Evolutionary conservation across 2,797 vertebrate species (phyloP).

Genomic region (Tamandua tetradactyla): DNA sequence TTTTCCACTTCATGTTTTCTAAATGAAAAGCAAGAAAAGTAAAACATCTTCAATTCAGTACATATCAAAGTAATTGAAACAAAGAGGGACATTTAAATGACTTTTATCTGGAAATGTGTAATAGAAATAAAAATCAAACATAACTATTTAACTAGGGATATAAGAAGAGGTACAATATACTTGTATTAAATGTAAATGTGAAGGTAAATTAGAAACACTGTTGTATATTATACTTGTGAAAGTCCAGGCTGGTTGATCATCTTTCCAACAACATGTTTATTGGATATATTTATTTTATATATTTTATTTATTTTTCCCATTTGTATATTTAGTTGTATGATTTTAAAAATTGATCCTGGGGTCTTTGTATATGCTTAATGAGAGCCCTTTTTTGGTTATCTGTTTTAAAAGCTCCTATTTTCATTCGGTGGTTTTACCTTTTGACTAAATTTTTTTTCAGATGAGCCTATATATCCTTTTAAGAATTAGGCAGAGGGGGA

Average conservation of each 20-base stretch:
- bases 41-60: neutral
- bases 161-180: neutral
- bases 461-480: neutral
- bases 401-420: neutral
- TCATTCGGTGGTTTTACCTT: neutral
- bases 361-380: neutral
- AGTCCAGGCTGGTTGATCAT: neutral
- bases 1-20: conserved; percentile 7
- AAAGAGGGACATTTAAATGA: conserved; percentile 10
- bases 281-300: neutral
- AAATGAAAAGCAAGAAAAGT: neutral
- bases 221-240: neutral
- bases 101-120: neutral
- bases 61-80: neutral
- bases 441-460: neutral
- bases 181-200: conserved; percentile 31
- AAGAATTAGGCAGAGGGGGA: neutral
- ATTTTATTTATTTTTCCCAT: too few species aligned
- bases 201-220: neutral
- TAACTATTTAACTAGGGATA: neutral
- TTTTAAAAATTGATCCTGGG: neutral
- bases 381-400: neutral
- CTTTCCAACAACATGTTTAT: neutral
- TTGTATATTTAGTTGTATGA: neutral
- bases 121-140: conserved; percentile 12